phyloP scores from a whole-genome alignment of 2,888 invertebrate genomes.

The Phlogophora meticulosa region DNA sequence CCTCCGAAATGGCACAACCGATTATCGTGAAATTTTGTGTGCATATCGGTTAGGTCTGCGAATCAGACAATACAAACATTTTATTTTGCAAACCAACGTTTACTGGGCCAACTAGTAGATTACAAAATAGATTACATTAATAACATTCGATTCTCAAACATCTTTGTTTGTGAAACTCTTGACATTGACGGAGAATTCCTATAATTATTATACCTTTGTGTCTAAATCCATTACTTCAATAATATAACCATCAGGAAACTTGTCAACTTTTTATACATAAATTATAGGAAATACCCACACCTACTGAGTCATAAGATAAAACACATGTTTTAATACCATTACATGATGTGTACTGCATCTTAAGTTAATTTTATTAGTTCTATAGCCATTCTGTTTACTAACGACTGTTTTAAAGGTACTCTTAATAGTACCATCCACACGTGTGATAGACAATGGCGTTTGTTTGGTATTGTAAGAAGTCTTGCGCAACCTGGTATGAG shows the following conservation, averaged over 20 bases:
- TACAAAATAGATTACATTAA: background rate
- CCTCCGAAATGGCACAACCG: too few species aligned
- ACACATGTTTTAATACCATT: conserved; percentile 29
- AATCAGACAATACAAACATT: too few species aligned
- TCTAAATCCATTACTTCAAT: background rate
- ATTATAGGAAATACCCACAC: conserved; percentile 51
- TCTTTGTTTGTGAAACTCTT: background rate
- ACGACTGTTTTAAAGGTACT: conserved; percentile 34
- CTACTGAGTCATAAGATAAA: conserved; percentile 24
- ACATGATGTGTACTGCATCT: conserved; percentile 21
- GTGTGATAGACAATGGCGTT: conserved; percentile 49
- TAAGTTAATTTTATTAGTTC: conserved; percentile 35
- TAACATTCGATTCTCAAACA: background rate
- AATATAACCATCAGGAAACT: conserved; percentile 35
- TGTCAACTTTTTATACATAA: conserved; percentile 15
- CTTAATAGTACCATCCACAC: background rate
- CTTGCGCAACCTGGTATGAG: conserved; percentile 25
- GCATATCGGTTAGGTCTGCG: too few species aligned
- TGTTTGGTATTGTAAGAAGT: conserved; percentile 33
- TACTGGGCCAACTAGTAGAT: too few species aligned
- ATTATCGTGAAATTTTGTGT: too few species aligned
- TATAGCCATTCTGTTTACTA: conserved; percentile 44
- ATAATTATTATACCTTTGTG: too few species aligned
- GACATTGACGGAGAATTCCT: background rate
- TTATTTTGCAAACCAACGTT: too few species aligned